phyloP scores from a whole-genome alignment of 2,888 invertebrate genomes.

The Liposcelis brunnea region DNA sequence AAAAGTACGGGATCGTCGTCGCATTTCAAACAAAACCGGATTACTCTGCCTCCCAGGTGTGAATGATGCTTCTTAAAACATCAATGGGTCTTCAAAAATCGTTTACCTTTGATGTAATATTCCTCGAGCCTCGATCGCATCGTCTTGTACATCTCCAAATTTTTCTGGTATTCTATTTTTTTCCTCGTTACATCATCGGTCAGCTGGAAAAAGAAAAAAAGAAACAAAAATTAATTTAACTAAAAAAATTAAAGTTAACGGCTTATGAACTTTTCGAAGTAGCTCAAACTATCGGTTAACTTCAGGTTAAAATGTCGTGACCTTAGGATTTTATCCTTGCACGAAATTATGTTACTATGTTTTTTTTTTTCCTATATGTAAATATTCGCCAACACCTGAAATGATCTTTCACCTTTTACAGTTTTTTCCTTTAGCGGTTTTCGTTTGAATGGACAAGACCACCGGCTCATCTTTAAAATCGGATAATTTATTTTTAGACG shows the following conservation, averaged over 20 bases:
- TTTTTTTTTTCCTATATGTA: too few species aligned
- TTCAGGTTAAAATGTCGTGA: neutral
- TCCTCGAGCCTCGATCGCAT: slow-evolving; percentile 86
- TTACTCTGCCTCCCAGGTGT: neutral
- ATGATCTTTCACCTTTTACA: too few species aligned
- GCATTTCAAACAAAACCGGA: neutral
- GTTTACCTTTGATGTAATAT: slow-evolving; percentile 75
- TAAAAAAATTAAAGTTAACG: neutral
- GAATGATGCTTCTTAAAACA: neutral
- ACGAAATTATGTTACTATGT: too few species aligned
- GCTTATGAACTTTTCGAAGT: neutral
- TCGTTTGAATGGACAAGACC: too few species aligned
- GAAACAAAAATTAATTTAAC: too few species aligned
- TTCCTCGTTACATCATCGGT: slow-evolving; percentile 76
- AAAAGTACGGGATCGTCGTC: too few species aligned
- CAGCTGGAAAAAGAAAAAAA: slow-evolving; percentile 44
- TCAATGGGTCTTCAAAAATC: slow-evolving; percentile 3
- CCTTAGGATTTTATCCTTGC: too few species aligned
- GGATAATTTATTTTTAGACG: too few species aligned
- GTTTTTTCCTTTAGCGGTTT: too few species aligned
- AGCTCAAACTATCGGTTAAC: neutral
- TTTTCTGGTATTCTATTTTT: slow-evolving; percentile 82
- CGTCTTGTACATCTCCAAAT: slow-evolving; percentile 71
- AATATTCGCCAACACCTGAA: too few species aligned
- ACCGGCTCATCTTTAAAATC: too few species aligned